Base-by-base conservation (phyloP, 2,797 vertebrate species). In the Poecilia gillii region DNA sequence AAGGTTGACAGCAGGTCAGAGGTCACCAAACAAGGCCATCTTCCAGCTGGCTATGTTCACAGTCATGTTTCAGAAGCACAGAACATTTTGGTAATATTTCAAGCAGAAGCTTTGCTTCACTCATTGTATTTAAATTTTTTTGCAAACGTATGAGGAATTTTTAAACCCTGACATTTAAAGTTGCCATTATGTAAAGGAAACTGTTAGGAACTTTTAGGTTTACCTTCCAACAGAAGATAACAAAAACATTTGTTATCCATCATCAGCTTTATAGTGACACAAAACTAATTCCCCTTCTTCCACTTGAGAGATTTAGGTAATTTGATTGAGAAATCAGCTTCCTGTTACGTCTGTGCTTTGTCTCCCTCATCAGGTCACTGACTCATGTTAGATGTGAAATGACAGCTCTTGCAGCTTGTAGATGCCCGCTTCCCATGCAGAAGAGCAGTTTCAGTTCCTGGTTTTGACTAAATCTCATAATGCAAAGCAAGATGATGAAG, bases 1-100 rank as follows among this genome's bases (percentile, higher is more conserved):
- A 47, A 66, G 68, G 75, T 78, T 86, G 90, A 87, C 90, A 89
- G 85, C 62, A 83, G 90, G 89, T 93, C 90, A 92, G n/a, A 90
- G 91, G 92, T 92, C 64, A 85, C 80, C 47, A 16, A 83, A 86
- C 78, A 57, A 39, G 76, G 78, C 85, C 83, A 70, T 87, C 85
- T 13, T 84, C 82, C 85, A 90, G 79, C 47, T 23, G 53, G 75
- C 80, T 70, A n/a, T 8, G 71, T 80, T 88, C 83, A 85, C 81
- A 81, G 79, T 82, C 72, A 16, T 51, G 71, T 77, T 72, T 83
- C 77, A 77, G 80, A 83, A 71, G 47, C 71, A 76, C 53, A 41
- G 5, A 53, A 64, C 18, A 31, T 72, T 53, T 72, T 14, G 53
- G n/a, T 72, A 31, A 45, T 57, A 75, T 57, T 73, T 71, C 11